These are phyloP conservation scores for Lepeophtheirus nordmannii DNA, from an alignment of 2,888 invertebrate genomes.

Conservation along the genomic window DNA sequence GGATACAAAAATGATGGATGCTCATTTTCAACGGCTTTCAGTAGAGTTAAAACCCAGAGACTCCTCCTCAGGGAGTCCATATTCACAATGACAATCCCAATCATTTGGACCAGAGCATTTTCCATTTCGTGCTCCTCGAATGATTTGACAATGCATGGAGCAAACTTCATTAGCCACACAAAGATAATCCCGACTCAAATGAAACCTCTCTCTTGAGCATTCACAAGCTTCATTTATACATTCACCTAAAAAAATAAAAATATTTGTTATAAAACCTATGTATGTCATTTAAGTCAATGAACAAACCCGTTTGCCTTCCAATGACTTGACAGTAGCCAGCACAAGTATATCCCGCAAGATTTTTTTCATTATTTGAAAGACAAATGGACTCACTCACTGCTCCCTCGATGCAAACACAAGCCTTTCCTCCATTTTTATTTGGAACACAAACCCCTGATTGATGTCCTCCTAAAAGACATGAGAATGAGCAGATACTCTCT, in stretches of 20 bases:
- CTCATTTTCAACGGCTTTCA: too few relatives aligned
- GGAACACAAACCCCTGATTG: neutral
- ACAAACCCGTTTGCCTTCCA: neutral
- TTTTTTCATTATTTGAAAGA: neutral
- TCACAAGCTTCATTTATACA: neutral
- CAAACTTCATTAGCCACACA: neutral
- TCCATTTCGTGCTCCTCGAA: neutral
- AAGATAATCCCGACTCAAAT: neutral
- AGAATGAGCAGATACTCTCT: neutral
- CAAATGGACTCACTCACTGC: neutral
- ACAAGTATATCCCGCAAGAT: neutral
- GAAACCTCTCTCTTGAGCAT: neutral
- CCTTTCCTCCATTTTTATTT: neutral
- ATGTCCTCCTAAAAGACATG: neutral
- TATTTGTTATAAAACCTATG: too few relatives aligned
- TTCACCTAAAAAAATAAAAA: neutral
- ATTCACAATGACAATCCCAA: neutral
- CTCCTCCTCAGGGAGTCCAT: too few relatives aligned
- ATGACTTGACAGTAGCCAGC: neutral
- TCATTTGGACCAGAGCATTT: neutral
- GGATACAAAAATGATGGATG: too few relatives aligned
- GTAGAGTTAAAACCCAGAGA: too few relatives aligned
- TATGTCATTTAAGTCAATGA: neutral
- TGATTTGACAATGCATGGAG: neutral
- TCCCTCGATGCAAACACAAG: neutral